phyloP scores from a whole-genome alignment of 1,140 invertebrate species.

The Euglossa dilemma region DNA sequence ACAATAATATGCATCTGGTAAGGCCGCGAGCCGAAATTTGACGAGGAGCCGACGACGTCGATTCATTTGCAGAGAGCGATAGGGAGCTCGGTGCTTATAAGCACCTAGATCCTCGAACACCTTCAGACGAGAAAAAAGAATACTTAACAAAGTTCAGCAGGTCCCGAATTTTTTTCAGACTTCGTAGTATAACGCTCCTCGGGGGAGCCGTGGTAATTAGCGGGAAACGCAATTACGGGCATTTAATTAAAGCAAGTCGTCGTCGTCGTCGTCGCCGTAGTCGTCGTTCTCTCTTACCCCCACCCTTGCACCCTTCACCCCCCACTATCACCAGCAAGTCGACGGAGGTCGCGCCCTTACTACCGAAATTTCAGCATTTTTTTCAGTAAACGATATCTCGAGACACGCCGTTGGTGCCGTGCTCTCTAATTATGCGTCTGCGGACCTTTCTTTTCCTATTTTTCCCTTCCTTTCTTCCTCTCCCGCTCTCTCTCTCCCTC shows the following conservation, averaged over 20 bases:
- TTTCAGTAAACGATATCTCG: conserved; percentile 55
- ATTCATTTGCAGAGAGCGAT: conserved; percentile 28
- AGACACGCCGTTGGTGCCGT: conserved; percentile 21
- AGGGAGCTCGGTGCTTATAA: conserved; percentile 35
- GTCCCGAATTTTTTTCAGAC: conserved; percentile 67
- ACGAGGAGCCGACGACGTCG: background rate
- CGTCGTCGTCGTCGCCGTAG: conserved; percentile 51
- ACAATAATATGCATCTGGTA: background rate
- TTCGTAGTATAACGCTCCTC: conserved; percentile 53
- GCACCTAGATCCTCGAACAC: conserved; percentile 58
- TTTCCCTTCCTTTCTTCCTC: conserved; percentile 3
- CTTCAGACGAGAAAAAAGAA: conserved; percentile 61
- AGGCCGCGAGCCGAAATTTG: background rate
- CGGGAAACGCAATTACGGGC: conserved; percentile 76
- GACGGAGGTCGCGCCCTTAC: conserved; percentile 43
- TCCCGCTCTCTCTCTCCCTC: background rate
- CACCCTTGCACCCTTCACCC: conserved; percentile 1
- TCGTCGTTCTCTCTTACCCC: background rate
- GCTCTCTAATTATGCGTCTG: conserved; percentile 59
- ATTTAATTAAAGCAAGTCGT: conserved; percentile 77
- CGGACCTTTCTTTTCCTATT: conserved; percentile 8
- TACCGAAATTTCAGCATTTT: conserved; percentile 62
- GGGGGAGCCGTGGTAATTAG: conserved; percentile 72
- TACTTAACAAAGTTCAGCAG: conserved; percentile 60
- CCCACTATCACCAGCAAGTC: background rate